These are phyloP conservation scores for Olivierus martensii DNA, from an alignment of 1,140 invertebrate genomes.

Conservation along the genomic window DNA sequence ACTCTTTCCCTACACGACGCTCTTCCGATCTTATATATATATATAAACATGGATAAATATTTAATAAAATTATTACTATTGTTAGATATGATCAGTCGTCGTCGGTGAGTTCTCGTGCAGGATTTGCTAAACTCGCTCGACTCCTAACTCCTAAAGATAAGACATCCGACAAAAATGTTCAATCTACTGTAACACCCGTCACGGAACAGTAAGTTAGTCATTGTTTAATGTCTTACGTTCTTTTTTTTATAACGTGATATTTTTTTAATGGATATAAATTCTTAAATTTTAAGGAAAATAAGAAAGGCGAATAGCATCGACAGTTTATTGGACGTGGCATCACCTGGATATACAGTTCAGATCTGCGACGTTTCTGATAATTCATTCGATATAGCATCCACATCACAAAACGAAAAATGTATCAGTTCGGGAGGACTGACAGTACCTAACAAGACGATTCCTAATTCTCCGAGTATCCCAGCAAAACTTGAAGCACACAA, in stretches of 20 bases:
- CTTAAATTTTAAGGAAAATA: background rate
- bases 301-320: conserved; percentile 24
- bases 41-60: too few species aligned
- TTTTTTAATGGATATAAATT: too few species aligned
- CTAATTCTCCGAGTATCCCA: conserved; percentile 10
- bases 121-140: conserved; percentile 12
- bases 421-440: background rate
- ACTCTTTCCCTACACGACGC: too few species aligned
- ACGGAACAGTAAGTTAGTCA: too few species aligned
- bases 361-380: background rate
- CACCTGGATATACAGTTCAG: conserved; percentile 3
- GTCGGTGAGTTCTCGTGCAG: background rate
- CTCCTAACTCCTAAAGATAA: conserved; percentile 12
- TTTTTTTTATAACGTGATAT: too few species aligned
- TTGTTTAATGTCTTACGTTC: too few species aligned
- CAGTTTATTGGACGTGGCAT: conserved; percentile 21
- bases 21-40: too few species aligned
- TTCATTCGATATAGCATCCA: background rate
- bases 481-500: conserved; percentile 20
- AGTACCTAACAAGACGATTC: conserved; percentile 5
- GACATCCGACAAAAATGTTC: background rate
- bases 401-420: background rate
- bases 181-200: too few species aligned
- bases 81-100: too few species aligned
- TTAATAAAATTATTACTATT: too few species aligned